Evolutionary conservation across 2,888 invertebrate species (phyloP), one percentile per base, ranked within the genome.

Genomic region (Pollenia griseotomentosa): DNA sequence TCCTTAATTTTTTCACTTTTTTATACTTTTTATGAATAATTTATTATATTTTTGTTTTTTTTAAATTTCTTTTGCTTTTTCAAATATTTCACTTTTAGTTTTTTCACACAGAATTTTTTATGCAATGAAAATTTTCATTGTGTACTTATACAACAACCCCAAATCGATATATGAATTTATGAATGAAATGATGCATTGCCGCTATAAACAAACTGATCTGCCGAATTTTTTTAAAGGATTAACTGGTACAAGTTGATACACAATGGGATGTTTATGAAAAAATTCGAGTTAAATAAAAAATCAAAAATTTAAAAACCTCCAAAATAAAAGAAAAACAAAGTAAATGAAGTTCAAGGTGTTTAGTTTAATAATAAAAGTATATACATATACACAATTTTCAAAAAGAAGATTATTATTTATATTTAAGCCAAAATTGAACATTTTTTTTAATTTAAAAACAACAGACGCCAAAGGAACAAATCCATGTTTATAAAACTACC

Each of bases 171-270:
- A 68, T 63, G 77, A 74, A 81, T 66, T 80, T 77, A 84, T 73
- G 84, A 84, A 84, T 87, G 81, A 84, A 87, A 53, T 48, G 19
- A 10, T 81, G 71, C 83, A 83, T 61, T 81, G 71, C 57, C 44
- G 53, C 57, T 65, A 59, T 65, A 73, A 83, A 86, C 79, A 83
- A 86, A 80, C 51, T 19, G 77, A 6, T 70, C 70, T 16, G 2
- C 86, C 83, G 79, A 86, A 83, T 85, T 65, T 51, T 74, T 59
- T 16, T 2, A 65, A 53, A 42, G 61, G 77, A 70, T 63, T 46
- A 48, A 42, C 0, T n/a, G 2, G 46, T n/a, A 33, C 23, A 66
- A 23, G 68, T 11, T 82, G 75, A 59, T 53, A 68, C n/a, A 19
- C 16, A 1, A 5, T 11, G 33, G 14, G 10, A 11, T 46, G 14